phyloP scores from a whole-genome alignment of 2,888 invertebrate genomes.

The Penaeus monodon region DNA sequence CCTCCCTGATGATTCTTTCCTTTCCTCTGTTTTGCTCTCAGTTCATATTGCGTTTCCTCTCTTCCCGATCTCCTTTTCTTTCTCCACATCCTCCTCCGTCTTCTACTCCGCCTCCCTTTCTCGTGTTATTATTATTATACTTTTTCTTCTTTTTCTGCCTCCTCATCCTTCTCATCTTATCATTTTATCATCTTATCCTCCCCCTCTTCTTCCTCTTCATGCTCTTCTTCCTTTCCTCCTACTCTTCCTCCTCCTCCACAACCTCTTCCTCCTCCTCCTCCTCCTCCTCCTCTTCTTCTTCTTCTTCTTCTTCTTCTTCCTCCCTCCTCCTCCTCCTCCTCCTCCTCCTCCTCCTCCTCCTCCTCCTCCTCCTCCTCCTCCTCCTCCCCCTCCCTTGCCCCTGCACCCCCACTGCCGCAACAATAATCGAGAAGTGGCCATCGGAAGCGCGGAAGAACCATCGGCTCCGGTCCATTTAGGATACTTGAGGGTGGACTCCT shows the following conservation, averaged over 20 bases:
- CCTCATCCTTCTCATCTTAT: background rate
- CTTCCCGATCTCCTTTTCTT: background rate
- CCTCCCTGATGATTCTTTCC: conserved; percentile 12
- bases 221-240: background rate
- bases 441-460: conserved; percentile 40
- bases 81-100: no score
- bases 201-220: background rate
- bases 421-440: conserved; percentile 35
- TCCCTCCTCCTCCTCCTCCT: background rate
- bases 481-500: conserved; percentile 25
- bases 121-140: background rate
- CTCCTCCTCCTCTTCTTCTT: background rate
- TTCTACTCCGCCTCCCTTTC: background rate
- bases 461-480: conserved; percentile 50
- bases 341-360: background rate
- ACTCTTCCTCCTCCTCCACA: background rate
- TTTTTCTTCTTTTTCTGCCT: background rate
- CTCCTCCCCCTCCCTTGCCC: background rate
- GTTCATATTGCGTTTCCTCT: background rate
- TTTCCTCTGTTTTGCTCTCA: background rate
- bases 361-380: background rate
- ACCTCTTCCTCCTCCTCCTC: background rate
- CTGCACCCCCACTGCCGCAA: conserved; percentile 24
- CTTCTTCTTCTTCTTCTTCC: background rate
- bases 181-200: no score